Evolutionary conservation across 2,797 vertebrate species (phyloP).

Genomic region (Gila robusta): DNA sequence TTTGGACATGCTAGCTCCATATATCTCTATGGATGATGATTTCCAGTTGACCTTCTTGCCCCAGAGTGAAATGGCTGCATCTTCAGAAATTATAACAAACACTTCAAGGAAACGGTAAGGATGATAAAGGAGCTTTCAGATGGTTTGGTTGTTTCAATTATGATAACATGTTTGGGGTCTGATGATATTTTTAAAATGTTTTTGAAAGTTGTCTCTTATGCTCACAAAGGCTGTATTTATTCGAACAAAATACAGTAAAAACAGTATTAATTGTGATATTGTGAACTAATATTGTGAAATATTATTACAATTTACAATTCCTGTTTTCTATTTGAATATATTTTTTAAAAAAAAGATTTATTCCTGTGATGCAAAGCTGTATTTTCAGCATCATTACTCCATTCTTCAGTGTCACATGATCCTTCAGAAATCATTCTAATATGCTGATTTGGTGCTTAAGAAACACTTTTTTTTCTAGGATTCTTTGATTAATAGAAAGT

Average conservation of each 20-base stretch:
- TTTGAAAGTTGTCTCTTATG: not conserved
- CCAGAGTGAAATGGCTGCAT: constrained; percentile 61
- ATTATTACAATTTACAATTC: not conserved
- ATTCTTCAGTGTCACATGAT: not conserved
- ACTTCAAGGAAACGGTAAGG: constrained; percentile 72
- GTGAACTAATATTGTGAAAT: not conserved
- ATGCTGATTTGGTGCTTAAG: not conserved
- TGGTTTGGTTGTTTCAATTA: not conserved
- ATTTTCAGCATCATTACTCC: not conserved
- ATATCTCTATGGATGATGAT: constrained; percentile 94
- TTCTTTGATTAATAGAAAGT: not conserved
- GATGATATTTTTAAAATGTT: not conserved
- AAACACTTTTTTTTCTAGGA: not conserved
- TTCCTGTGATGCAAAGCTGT: not conserved
- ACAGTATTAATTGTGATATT: too few relatives aligned
- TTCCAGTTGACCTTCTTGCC: constrained; percentile 85
- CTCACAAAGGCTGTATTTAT: not conserved
- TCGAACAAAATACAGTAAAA: not conserved
- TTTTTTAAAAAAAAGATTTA: too few relatives aligned
- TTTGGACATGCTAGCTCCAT: constrained; percentile 89
- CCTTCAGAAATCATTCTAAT: not conserved
- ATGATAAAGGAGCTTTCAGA: not conserved
- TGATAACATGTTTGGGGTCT: not conserved
- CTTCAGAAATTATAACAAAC: not conserved
- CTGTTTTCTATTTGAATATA: not conserved